Conservation (phyloP, 1,140 invertebrate genomes). For the Dermatophagoides farinae region DNA sequence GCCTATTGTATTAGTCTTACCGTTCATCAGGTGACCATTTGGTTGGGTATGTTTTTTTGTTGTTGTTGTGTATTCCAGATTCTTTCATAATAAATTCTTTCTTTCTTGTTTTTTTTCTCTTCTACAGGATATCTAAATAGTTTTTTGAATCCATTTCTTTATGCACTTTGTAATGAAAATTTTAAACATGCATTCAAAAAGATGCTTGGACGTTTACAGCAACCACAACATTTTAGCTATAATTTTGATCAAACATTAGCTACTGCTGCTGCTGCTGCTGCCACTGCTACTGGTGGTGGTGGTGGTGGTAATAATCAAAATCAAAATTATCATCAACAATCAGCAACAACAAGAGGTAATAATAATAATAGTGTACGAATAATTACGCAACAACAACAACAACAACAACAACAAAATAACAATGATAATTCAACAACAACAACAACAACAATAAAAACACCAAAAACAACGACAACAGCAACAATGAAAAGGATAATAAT, state of each 20-base stretch:
- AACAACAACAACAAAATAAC: no score
- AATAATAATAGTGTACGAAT: no score
- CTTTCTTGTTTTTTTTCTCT: background rate
- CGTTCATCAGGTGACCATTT: slow-evolving; percentile 31
- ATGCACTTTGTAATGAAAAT: slow-evolving; percentile 35
- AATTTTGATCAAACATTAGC: background rate
- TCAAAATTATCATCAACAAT: no score
- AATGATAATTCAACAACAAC: no score
- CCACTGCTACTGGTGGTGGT: background rate
- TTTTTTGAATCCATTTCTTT: slow-evolving; percentile 35
- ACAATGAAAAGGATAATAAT: no score
- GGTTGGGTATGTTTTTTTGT: slow-evolving; percentile 25
- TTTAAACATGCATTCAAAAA: slow-evolving; percentile 34
- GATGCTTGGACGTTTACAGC: slow-evolving; percentile 24
- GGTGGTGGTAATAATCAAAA: background rate
- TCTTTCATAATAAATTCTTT: background rate
- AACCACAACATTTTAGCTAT: slow-evolving; percentile 5
- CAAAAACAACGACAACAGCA: no score
- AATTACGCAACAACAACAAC: no score
- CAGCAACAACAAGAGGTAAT: no score
- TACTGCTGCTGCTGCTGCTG: background rate
- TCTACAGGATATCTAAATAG: slow-evolving; percentile 34
- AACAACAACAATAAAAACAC: no score
- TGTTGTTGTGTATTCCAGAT: background rate
- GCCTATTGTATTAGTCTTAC: slow-evolving; percentile 27